Evolutionary conservation across 2,113 vertebrate species (phyloP).

Genomic region (Alethe castanea): DNA sequence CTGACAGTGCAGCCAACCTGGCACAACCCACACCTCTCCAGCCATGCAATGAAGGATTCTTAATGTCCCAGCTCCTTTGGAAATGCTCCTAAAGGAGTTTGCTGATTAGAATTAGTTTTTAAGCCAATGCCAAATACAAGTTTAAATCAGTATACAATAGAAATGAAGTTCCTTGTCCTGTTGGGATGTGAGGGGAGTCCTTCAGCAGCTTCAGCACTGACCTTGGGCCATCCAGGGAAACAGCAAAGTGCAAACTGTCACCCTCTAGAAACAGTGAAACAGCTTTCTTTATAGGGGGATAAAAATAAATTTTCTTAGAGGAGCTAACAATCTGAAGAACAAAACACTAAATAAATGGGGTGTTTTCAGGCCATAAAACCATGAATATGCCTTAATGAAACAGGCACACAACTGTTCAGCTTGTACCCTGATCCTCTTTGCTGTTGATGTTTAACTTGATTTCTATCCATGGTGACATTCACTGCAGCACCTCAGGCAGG

Average conservation of each 20-base stretch:
- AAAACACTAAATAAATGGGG: not conserved
- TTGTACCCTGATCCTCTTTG: not conserved
- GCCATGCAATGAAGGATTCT: not conserved
- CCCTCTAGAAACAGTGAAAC: not conserved
- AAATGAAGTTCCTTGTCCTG: not conserved
- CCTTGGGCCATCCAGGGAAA: not conserved
- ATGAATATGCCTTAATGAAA: not conserved
- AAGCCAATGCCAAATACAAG: not conserved
- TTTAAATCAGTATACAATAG: not conserved
- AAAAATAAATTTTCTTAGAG: not conserved
- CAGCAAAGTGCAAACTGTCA: not conserved
- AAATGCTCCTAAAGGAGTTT: not conserved
- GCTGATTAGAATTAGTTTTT: not conserved
- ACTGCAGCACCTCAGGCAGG: not conserved
- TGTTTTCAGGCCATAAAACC: not conserved
- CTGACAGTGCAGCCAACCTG: not conserved
- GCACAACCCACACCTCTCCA: not conserved
- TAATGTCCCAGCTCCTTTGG: not conserved
- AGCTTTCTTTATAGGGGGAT: not conserved
- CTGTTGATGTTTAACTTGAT: not conserved
- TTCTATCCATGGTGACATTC: not conserved
- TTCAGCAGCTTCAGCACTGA: not conserved
- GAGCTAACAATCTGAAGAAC: rapidly evolving
- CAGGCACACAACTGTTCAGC: not conserved
- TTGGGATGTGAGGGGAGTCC: not conserved